These are phyloP conservation scores for Australoheros facetus DNA, from an alignment of 2,797 vertebrate genomes.

Conservation along the genomic window DNA sequence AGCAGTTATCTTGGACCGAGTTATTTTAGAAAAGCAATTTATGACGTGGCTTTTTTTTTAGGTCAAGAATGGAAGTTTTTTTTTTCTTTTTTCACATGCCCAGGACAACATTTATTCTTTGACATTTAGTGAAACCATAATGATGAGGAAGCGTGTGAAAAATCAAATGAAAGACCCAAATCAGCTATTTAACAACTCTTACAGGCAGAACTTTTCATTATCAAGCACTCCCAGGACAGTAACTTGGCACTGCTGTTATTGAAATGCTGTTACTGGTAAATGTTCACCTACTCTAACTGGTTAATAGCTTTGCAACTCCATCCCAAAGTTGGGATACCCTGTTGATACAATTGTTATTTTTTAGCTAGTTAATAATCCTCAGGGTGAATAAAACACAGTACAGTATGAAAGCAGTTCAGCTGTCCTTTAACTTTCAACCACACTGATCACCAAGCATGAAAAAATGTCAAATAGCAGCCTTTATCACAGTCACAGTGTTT, in stretches of 20 bases:
- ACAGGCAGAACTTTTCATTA: too few species aligned
- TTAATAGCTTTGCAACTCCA: not conserved
- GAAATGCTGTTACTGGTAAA: not conserved
- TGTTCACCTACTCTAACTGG: not conserved
- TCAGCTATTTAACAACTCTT: not conserved
- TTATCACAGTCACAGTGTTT: slow-evolving; percentile 54
- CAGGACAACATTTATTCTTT: too few species aligned
- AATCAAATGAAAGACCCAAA: too few species aligned
- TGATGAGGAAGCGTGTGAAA: too few species aligned
- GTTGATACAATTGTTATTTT: not conserved
- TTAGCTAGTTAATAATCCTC: not conserved
- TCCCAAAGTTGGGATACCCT: not conserved
- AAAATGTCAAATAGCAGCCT: not conserved
- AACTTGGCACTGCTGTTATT: too few species aligned
- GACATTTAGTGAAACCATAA: too few species aligned
- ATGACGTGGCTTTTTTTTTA: too few species aligned
- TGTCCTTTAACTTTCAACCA: not conserved
- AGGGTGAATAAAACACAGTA: not conserved
- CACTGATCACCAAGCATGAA: not conserved
- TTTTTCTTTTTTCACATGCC: too few species aligned
- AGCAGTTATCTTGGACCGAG: not conserved
- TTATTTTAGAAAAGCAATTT: not conserved
- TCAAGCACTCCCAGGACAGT: too few species aligned
- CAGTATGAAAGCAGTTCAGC: not conserved
- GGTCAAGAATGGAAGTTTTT: too few species aligned